Evolutionary conservation across 64 coral and sea anemone genomes (phyloP).

Genomic region (Exaiptasia diaphana): DNA sequence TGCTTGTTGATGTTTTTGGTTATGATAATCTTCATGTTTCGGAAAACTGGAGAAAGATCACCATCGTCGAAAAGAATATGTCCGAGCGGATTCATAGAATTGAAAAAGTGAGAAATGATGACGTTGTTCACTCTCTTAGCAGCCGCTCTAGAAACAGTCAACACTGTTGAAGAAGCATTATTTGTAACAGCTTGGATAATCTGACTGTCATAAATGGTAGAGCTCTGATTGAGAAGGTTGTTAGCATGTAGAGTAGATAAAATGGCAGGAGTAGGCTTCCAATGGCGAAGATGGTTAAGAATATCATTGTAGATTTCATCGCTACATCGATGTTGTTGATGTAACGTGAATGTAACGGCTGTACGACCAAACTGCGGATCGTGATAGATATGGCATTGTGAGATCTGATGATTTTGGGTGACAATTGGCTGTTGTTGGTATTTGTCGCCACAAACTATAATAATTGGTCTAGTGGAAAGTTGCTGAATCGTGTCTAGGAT

Average conservation of each 20-base stretch:
- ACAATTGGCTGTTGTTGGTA: constrained; percentile 34
- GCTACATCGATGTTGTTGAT: not conserved
- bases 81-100: not conserved
- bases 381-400: not conserved
- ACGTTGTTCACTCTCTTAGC: not conserved
- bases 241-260: not conserved
- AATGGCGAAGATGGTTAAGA: not conserved
- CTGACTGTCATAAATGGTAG: not conserved
- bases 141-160: not conserved
- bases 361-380: not conserved
- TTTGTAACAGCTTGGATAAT: not conserved
- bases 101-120: not conserved
- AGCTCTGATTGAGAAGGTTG: not conserved
- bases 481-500: not conserved
- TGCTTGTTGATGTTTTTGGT: constrained; percentile 25
- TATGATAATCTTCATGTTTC: not conserved
- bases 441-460: constrained; percentile 41
- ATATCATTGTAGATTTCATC: not conserved
- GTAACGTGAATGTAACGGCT: not conserved
- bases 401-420: not conserved
- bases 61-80: not conserved
- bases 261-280: not conserved
- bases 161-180: not conserved
- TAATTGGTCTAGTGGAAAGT: not conserved
- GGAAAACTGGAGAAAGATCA: not conserved